Evolutionary conservation across 2,888 invertebrate genomes (phyloP), one percentile per base, ranked within the genome.

Genomic region (Auanema sp.): DNA sequence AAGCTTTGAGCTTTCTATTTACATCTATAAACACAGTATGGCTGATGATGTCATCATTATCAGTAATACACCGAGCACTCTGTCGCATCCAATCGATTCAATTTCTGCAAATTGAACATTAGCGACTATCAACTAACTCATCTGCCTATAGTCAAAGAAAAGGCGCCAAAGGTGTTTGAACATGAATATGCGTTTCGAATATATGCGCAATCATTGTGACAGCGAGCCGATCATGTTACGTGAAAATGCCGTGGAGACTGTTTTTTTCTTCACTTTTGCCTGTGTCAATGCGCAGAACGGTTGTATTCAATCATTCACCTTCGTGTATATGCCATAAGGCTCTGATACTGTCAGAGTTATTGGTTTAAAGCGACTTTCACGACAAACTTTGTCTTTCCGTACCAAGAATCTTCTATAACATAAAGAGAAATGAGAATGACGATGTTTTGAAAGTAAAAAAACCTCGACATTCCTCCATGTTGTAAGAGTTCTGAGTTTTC

Each of bases 401-500:
- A 24, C 16, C 14, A 53, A 33, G 2, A 53, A 24, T 10, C 53
- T 21, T 33, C 53, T 11, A 25, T 12, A 53, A 53, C 16, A n/a
- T 23, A 24, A 53, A 33, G 33, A 33, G 33, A 8, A 33, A 33
- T 33, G 33, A 5, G 8, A 8, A 5, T 33, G 33, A 33, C 3
- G 3, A 33, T 33, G 33, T 33, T 33, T 8, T n/a, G n/a, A n/a
- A n/a, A n/a, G n/a, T n/a, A 51, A 18, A 51, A 14, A 24, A 23
- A 53, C 23, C 53, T 53, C 16, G 25, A 23, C 23, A 23, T 23
- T 18, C 53, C 53, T 10, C 53, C 53, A 18, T 53, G 53, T 16
- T 24, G 23, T 24, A 53, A 12, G 24, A 16, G 23, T 18, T 10
- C 8, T 23, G 16, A n/a, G 24, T 53, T 24, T 23, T 24, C 21